Percentiles rank a stretch among this genome's conserved stretches.
Evolutionary conservation across 2,113 vertebrate species (phyloP).

Genomic region (Hypomesus transpacificus): DNA sequence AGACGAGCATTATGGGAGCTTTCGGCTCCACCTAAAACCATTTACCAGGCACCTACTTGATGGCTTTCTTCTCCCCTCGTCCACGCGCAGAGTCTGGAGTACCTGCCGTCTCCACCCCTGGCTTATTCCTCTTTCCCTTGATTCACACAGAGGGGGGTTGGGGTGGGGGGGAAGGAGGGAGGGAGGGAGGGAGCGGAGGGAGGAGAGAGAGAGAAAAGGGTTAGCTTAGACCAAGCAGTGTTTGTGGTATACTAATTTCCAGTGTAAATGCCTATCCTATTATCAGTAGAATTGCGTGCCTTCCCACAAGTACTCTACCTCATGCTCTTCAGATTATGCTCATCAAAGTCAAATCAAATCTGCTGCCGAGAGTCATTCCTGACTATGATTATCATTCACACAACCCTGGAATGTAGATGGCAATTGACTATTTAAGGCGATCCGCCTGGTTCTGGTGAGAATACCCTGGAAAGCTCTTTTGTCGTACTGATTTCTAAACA

Average conservation of each 20-base stretch:
- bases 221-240: slow-evolving; percentile 51
- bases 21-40: not conserved
- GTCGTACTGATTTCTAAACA: slow-evolving; percentile 55
- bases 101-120: slow-evolving; percentile 87
- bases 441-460: slow-evolving; percentile 41
- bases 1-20: no score
- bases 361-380: slow-evolving; percentile 53
- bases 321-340: slow-evolving; percentile 63
- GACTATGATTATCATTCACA: slow-evolving; percentile 54
- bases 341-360: slow-evolving; percentile 67
- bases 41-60: slow-evolving; percentile 87
- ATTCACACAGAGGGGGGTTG: slow-evolving; percentile 6
- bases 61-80: slow-evolving; percentile 95
- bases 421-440: slow-evolving; percentile 63
- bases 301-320: slow-evolving; percentile 43
- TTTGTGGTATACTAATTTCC: slow-evolving; percentile 47
- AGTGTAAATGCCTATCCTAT: slow-evolving; percentile 46
- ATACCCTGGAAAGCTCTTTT: slow-evolving; percentile 46
- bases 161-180: not conserved
- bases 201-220: slow-evolving; percentile 2
- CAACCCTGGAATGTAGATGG: slow-evolving; percentile 62
- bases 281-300: slow-evolving; percentile 55
- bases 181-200: not conserved
- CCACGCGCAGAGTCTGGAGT: slow-evolving; percentile 92
- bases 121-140: slow-evolving; percentile 95